Conservation (phyloP, 1,140 invertebrate genomes). For the Drosophila sechellia region DNA sequence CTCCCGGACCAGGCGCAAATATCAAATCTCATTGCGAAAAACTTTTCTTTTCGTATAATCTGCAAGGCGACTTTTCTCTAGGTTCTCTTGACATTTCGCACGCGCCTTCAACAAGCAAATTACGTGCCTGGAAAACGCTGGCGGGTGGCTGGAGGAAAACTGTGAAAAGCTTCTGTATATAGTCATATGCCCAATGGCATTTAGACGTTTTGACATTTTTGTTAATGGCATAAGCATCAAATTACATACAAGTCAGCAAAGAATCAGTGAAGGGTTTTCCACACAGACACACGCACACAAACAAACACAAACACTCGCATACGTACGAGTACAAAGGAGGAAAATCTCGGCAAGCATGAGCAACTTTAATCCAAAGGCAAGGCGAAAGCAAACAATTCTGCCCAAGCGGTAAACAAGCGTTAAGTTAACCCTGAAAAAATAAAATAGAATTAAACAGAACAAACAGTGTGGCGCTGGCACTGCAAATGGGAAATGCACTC, state of each 20-base stretch:
- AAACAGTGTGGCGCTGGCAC: conserved; percentile 2
- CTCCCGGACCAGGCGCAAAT: conserved; percentile 27
- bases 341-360: conserved; percentile 26
- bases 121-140: conserved; percentile 59
- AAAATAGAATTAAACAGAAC: conserved; percentile 10
- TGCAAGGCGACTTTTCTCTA: conserved; percentile 26
- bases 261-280: conserved; percentile 60
- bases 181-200: conserved; percentile 70
- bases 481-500: conserved; percentile 37
- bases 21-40: conserved; percentile 74
- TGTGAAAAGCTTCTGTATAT: not conserved
- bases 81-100: conserved; percentile 61
- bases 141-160: conserved; percentile 4
- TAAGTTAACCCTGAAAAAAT: conserved; percentile 54
- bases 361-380: conserved; percentile 44
- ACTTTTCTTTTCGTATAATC: conserved; percentile 32
- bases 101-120: conserved; percentile 70
- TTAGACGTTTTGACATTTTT: conserved; percentile 80
- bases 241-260: conserved; percentile 58
- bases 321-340: conserved; percentile 16
- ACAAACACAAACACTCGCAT: conserved; percentile 4
- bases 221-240: conserved; percentile 82
- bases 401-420: conserved; percentile 53
- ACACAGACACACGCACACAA: not conserved
- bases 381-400: conserved; percentile 32